Evolutionary conservation across 2,113 vertebrate genomes (phyloP).

Genomic region (Myocastor coypus): DNA sequence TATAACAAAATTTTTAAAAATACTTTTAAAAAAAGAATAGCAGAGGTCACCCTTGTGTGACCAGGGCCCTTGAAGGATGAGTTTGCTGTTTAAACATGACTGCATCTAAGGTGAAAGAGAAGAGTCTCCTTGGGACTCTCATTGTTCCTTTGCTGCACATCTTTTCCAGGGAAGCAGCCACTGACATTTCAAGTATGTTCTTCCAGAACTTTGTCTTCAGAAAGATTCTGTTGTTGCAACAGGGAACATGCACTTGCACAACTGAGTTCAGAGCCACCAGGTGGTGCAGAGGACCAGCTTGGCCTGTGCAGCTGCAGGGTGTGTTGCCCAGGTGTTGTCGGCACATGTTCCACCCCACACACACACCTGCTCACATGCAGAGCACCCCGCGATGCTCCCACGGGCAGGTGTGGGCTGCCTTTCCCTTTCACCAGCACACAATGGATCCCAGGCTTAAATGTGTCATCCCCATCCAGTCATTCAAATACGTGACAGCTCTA

Average conservation of each 20-base stretch:
- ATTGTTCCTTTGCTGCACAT: rapidly evolving
- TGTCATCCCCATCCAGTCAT: not conserved
- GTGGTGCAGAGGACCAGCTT: not conserved
- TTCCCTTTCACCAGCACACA: too few relatives aligned
- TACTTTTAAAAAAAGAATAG: too few relatives aligned
- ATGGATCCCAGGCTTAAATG: not conserved
- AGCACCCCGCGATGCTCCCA: not conserved
- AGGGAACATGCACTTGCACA: not conserved
- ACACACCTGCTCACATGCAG: rapidly evolving
- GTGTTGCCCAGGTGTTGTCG: rapidly evolving
- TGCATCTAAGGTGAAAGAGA: not conserved
- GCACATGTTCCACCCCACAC: rapidly evolving
- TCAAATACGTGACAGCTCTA: not conserved
- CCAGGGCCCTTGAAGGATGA: not conserved
- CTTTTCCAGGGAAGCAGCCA: not conserved
- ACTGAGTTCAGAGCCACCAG: not conserved
- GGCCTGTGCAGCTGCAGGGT: rapidly evolving
- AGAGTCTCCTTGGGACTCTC: not conserved
- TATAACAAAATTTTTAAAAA: too few relatives aligned
- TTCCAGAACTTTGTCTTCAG: not conserved
- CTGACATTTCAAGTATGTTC: not conserved
- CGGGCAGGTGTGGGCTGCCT: rapidly evolving
- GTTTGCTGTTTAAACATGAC: not conserved
- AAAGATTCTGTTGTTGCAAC: not conserved
- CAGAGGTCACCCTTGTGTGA: not conserved